phyloP scores from a whole-genome alignment of 1,140 invertebrate species.

The Sarcophaga peregrina region DNA sequence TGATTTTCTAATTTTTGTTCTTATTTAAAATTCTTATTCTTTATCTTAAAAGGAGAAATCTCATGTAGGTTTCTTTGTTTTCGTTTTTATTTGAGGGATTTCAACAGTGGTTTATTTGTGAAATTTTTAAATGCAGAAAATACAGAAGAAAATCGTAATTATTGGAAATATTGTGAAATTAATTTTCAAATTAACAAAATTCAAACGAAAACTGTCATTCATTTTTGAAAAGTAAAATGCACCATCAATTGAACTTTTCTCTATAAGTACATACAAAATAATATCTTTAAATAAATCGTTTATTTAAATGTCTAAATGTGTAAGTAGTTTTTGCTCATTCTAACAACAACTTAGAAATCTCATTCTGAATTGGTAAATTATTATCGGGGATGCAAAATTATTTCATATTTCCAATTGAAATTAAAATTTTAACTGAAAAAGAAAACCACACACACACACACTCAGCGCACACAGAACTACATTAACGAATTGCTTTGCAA shows the following conservation, averaged over 20 bases:
- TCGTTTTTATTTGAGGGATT: no score
- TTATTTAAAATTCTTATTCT: no score
- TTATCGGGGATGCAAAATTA: not conserved
- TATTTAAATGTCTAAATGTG: not conserved
- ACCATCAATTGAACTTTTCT: slow-evolving; percentile 29
- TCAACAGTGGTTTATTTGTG: no score
- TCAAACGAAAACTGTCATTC: not conserved
- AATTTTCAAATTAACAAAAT: no score
- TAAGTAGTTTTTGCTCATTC: slow-evolving; percentile 7
- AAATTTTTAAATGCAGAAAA: no score
- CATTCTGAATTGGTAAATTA: slow-evolving; percentile 41
- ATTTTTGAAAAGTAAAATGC: slow-evolving; percentile 43
- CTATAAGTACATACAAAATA: not conserved
- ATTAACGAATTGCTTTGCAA: slow-evolving; percentile 21
- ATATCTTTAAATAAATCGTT: not conserved
- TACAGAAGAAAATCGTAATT: no score
- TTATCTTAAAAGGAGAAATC: no score
- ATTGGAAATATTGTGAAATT: no score
- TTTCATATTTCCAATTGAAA: not conserved
- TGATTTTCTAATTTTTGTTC: no score
- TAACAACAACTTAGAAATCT: slow-evolving; percentile 1
- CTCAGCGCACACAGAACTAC: slow-evolving; percentile 34
- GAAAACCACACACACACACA: not conserved
- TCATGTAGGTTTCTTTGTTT: no score
- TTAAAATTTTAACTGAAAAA: not conserved